Conservation (phyloP, 2,888 invertebrate species). For the Metopia argyrocephala region DNA sequence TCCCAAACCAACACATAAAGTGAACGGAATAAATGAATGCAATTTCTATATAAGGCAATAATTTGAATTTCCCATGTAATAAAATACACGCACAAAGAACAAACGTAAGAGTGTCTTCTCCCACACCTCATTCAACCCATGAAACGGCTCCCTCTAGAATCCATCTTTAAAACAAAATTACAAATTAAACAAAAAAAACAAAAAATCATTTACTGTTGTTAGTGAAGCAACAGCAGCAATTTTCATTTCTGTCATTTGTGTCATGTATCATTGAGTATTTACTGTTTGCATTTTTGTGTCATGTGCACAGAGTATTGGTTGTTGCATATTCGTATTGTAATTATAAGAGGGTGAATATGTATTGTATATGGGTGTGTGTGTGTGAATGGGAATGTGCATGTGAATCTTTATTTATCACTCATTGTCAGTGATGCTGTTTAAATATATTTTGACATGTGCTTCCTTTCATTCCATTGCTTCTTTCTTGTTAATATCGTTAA, state of each 20-base stretch:
- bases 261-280: conserved; percentile 56
- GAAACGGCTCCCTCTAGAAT: too few relatives aligned
- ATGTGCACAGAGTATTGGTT: conserved; percentile 29
- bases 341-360: background rate
- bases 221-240: conserved; percentile 35
- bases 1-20: too few relatives aligned
- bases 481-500: conserved; percentile 59
- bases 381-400: background rate
- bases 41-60: background rate
- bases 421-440: conserved; percentile 63
- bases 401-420: conserved; percentile 56
- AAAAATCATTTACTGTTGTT: background rate
- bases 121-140: too few relatives aligned
- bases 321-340: conserved; percentile 22
- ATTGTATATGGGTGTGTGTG: background rate
- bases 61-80: background rate
- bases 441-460: conserved; percentile 66
- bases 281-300: conserved; percentile 48
- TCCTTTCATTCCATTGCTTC: conserved; percentile 64
- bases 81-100: background rate
- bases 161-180: background rate
- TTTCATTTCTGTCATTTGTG: conserved; percentile 55
- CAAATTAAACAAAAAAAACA: background rate
- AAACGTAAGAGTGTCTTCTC: background rate
- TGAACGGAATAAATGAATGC: background rate